Conservation (phyloP, 2,888 invertebrate genomes). For the Pantelozetes paolii region DNA sequence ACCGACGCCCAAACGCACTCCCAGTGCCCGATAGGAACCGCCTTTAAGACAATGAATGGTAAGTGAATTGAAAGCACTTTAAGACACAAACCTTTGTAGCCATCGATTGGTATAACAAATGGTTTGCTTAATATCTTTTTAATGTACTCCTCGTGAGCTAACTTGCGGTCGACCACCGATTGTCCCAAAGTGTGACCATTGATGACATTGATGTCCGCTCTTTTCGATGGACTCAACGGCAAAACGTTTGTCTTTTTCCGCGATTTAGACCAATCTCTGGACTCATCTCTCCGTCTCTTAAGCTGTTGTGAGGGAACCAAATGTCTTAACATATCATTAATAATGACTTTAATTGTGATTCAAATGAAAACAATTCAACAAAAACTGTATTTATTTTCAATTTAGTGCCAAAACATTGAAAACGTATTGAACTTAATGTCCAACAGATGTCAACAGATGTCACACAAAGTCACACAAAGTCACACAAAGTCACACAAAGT, state of each 20-base stretch:
- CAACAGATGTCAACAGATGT: too few species aligned
- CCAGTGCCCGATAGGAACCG: constrained; percentile 72
- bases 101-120: constrained; percentile 87
- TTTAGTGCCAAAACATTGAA: too few species aligned
- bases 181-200: neutral
- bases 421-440: too few species aligned
- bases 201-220: neutral
- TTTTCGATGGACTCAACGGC: constrained; percentile 30
- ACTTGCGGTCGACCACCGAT: neutral
- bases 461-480: too few species aligned
- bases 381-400: too few species aligned
- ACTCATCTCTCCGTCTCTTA: constrained; percentile 10
- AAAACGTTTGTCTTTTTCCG: too few species aligned
- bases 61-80: neutral
- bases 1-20: constrained; percentile 63
- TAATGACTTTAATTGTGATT: neutral
- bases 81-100: constrained; percentile 59
- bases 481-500: too few species aligned
- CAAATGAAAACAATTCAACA: too few species aligned
- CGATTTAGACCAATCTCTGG: neutral
- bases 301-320: constrained; percentile 19
- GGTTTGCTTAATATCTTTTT: constrained; percentile 72
- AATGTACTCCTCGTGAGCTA: constrained; percentile 70
- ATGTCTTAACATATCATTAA: constrained; percentile 29
- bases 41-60: constrained; percentile 51